phyloP scores from a whole-genome alignment of 2,888 invertebrate species.

The Sinelater perroti region DNA sequence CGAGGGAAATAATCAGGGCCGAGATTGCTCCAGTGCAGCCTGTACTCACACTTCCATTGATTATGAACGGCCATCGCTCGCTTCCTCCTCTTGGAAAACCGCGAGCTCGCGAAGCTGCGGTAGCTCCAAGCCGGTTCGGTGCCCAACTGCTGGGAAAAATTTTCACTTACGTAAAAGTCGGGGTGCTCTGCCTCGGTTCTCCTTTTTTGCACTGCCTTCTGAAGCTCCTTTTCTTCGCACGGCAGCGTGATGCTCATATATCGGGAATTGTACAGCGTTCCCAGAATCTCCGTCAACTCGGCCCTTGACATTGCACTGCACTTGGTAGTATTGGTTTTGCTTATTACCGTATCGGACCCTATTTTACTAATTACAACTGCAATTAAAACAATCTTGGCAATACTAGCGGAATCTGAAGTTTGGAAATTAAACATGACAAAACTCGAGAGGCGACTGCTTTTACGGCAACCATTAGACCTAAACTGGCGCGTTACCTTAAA shows the following conservation, averaged over 20 bases:
- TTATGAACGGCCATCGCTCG: background rate
- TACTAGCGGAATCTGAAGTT: too few species aligned
- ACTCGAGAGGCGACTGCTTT: too few species aligned
- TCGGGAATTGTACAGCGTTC: conserved; percentile 61
- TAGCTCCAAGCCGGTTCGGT: conserved; percentile 53
- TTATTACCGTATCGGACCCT: background rate
- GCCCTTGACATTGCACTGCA: background rate
- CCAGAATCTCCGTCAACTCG: conserved; percentile 46
- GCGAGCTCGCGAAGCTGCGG: too few species aligned
- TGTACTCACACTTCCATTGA: conserved; percentile 62
- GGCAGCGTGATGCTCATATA: conserved; percentile 60
- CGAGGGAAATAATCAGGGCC: conserved; percentile 66
- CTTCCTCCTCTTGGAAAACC: too few species aligned
- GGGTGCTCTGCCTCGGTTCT: background rate
- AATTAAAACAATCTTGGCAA: background rate
- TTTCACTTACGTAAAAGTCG: conserved; percentile 58
- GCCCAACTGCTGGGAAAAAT: conserved; percentile 47
- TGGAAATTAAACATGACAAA: too few species aligned
- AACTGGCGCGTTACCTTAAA: too few species aligned
- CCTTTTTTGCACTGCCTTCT: background rate
- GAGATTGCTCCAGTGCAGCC: conserved; percentile 63
- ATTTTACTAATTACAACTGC: background rate
- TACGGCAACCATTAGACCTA: too few species aligned
- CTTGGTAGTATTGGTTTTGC: background rate
- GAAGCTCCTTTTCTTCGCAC: conserved; percentile 6